phyloP scores from a whole-genome alignment of 2,113 vertebrate genomes.

The Rhinichthys klamathensis region DNA sequence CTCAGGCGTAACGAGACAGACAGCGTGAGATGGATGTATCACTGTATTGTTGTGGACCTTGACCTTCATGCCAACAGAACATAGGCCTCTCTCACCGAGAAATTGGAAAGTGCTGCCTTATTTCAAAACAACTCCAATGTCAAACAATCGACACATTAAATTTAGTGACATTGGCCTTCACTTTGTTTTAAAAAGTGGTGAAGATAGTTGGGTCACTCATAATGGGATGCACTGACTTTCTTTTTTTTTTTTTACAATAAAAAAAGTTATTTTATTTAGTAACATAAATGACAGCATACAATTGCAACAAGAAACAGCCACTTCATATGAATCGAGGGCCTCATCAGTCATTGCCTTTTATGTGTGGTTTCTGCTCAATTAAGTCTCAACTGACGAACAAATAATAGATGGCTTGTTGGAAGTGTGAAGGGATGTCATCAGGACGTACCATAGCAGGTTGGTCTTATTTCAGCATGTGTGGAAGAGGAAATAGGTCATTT shows the following conservation, averaged over 20 bases:
- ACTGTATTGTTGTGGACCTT: slow-evolving; percentile 35
- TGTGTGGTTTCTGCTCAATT: slow-evolving; percentile 20
- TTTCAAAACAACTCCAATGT: slow-evolving; percentile 25
- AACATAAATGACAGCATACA: neutral
- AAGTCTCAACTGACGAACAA: neutral
- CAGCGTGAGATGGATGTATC: slow-evolving; percentile 45
- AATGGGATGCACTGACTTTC: neutral
- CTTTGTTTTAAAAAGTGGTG: neutral
- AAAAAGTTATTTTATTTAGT: no score
- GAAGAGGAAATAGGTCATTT: neutral
- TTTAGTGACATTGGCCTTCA: neutral
- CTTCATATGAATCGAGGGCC: neutral
- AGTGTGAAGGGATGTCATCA: neutral
- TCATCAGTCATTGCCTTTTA: neutral
- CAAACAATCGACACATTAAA: slow-evolving; percentile 1
- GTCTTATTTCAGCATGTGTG: neutral
- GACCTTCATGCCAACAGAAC: slow-evolving; percentile 46
- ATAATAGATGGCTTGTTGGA: slow-evolving; percentile 3
- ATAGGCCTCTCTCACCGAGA: slow-evolving; percentile 4
- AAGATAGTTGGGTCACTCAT: neutral
- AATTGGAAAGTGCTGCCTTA: slow-evolving; percentile 15
- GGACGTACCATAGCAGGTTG: neutral
- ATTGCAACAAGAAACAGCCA: neutral
- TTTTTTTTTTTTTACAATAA: no score
- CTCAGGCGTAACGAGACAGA: slow-evolving; percentile 45